phyloP scores from a whole-genome alignment of 2,888 invertebrate species.

The Eustalomyia histrio region DNA sequence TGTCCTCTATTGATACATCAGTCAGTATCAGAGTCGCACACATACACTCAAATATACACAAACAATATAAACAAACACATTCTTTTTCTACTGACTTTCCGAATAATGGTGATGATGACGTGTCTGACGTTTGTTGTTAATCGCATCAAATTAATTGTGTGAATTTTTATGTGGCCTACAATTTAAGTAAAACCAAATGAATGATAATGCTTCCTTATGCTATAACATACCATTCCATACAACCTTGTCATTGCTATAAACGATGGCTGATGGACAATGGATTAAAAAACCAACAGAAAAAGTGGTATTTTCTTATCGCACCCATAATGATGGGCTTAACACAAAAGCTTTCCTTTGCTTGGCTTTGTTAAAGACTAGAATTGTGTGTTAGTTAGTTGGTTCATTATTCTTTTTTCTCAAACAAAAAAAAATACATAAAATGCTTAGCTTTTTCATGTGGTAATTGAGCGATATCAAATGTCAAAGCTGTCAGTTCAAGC shows the following conservation, averaged over 20 bases:
- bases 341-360: slow-evolving; percentile 37
- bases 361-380: slow-evolving; percentile 37
- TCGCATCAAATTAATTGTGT: slow-evolving; percentile 67
- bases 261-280: slow-evolving; percentile 46
- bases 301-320: slow-evolving; percentile 55
- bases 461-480: slow-evolving; percentile 64
- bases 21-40: neutral
- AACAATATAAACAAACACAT: neutral
- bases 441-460: slow-evolving; percentile 58
- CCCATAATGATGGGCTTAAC: slow-evolving; percentile 60
- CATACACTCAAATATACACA: neutral
- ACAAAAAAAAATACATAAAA: no score
- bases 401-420: neutral
- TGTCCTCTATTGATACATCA: slow-evolving; percentile 44
- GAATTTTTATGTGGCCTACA: slow-evolving; percentile 64
- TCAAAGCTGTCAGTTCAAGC: slow-evolving; percentile 59
- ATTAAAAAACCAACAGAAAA: slow-evolving; percentile 53
- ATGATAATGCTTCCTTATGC: slow-evolving; percentile 39
- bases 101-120: slow-evolving; percentile 55
- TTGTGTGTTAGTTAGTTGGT: neutral
- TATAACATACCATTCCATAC: neutral
- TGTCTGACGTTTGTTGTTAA: slow-evolving; percentile 62
- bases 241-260: neutral
- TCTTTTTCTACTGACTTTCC: slow-evolving; percentile 4
- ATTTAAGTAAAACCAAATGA: slow-evolving; percentile 47